Percentiles rank a stretch among this genome's conserved stretches.
These are phyloP conservation scores for Lasioglossum pauxillum DNA, from an alignment of 2,888 invertebrate genomes.

Conservation along the genomic window DNA sequence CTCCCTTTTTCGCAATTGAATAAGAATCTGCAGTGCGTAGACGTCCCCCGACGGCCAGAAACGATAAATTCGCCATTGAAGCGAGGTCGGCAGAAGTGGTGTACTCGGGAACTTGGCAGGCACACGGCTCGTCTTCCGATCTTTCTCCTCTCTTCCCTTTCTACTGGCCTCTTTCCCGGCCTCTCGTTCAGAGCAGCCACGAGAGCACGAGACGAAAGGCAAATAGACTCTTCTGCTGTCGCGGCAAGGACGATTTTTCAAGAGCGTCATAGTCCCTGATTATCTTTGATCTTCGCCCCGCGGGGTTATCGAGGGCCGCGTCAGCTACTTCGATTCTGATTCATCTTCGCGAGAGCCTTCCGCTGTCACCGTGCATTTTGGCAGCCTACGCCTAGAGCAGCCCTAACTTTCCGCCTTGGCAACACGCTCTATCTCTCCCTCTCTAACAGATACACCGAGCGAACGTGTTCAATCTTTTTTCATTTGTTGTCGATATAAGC, in stretches of 20 bases:
- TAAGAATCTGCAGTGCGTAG: constrained; percentile 54
- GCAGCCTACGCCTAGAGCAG: not conserved
- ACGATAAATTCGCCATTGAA: constrained; percentile 61
- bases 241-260: constrained; percentile 58
- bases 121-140: constrained; percentile 28
- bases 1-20: constrained; percentile 12
- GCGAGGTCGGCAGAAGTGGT: constrained; percentile 50
- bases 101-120: constrained; percentile 65
- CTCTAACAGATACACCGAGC: not conserved
- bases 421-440: not conserved
- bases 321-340: constrained; percentile 65
- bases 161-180: constrained; percentile 15
- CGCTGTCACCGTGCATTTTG: constrained; percentile 1
- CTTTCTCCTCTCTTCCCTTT: not conserved
- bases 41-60: constrained; percentile 23
- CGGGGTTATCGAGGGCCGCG: constrained; percentile 56
- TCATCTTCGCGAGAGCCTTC: constrained; percentile 16
- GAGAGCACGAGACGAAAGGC: constrained; percentile 55
- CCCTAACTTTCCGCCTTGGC: not conserved
- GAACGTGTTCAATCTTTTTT: not conserved
- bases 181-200: constrained; percentile 12
- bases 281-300: constrained; percentile 76
- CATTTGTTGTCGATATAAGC: not conserved
- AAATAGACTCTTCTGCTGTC: constrained; percentile 64
- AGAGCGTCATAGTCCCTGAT: constrained; percentile 71